Evolutionary conservation across 2,888 invertebrate genomes (phyloP).

Genomic region (Mimas tiliae): DNA sequence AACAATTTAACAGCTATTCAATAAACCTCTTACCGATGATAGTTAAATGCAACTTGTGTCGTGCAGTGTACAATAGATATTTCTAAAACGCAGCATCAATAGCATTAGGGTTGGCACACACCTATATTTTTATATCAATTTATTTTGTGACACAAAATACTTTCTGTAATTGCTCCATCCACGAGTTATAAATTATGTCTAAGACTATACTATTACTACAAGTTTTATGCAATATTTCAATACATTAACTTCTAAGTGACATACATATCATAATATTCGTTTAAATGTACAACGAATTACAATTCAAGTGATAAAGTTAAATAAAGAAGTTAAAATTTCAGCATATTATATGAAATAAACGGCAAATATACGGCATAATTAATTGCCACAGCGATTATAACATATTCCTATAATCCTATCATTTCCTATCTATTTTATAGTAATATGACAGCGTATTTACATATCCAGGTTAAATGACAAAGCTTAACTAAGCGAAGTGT

Average conservation of each 20-base stretch:
- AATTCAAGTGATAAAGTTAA: no score
- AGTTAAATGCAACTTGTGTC: not conserved
- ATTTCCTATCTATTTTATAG: constrained; percentile 15
- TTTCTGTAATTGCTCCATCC: not conserved
- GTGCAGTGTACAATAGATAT: not conserved
- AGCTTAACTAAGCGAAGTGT: not conserved
- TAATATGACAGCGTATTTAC: constrained; percentile 5
- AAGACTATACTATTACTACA: no score
- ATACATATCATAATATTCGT: no score
- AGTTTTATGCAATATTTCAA: no score
- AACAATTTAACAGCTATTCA: no score
- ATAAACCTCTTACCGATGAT: no score
- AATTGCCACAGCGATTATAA: not conserved
- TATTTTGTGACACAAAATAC: not conserved
- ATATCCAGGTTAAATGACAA: not conserved
- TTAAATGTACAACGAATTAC: no score
- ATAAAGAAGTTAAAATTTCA: no score
- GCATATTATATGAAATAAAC: not conserved
- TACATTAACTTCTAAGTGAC: no score
- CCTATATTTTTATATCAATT: not conserved
- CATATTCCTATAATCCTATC: constrained; percentile 13
- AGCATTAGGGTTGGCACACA: constrained; percentile 4
- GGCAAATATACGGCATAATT: not conserved
- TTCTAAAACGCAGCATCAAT: not conserved
- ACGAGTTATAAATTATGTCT: no score